Evolutionary conservation across 1,140 invertebrate genomes (phyloP), one percentile per base, ranked within the genome.

Genomic region (Chrysomallon squamiferum): DNA sequence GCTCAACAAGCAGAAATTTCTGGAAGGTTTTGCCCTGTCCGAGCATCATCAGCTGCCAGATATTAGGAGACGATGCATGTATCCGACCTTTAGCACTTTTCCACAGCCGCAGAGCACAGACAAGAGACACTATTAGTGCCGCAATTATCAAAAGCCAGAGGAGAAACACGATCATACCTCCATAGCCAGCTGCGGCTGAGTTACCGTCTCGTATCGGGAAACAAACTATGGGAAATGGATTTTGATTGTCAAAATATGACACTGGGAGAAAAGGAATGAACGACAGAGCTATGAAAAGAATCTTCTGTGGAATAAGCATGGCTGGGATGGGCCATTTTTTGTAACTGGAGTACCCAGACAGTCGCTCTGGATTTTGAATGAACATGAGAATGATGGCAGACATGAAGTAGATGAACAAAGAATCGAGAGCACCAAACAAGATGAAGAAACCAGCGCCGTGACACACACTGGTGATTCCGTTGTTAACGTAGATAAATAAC

Each of bases 11-110:
- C 22, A 71, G 27, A 27, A 72, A 66, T 59, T 58, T 73, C 20
- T 69, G 71, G 22, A 61, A 64, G 20, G 56, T 60, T 52, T 68
- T 72, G 11, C 71, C 71, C 33, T 72, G 66, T 32, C 59, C 59
- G 11, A 72, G 50, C 6, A 72, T 69, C 57, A 75, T 72, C 18
- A 66, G 61, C 59, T 78, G 76, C 76, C 76, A 78, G 11, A 78
- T 66, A 38, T 75, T 76, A 11, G 74, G 74, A 0, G 74, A 74
- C 15, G 74, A 71, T n/a, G 72, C 71, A 50, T 78, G 76, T 29
- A 78, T 74, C 41, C 76, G 47, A 54, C 71, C 72, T 38, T 65
- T 70, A 50, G 72, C 59, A 58, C 71, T 69, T 52, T 73, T 71
- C 72, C 72, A 73, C 33, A 73, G 60, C 43, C 72, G 68, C 4